These are phyloP conservation scores for Augochlora pura DNA, from an alignment of 1,140 invertebrate genomes.

Conservation along the genomic window DNA sequence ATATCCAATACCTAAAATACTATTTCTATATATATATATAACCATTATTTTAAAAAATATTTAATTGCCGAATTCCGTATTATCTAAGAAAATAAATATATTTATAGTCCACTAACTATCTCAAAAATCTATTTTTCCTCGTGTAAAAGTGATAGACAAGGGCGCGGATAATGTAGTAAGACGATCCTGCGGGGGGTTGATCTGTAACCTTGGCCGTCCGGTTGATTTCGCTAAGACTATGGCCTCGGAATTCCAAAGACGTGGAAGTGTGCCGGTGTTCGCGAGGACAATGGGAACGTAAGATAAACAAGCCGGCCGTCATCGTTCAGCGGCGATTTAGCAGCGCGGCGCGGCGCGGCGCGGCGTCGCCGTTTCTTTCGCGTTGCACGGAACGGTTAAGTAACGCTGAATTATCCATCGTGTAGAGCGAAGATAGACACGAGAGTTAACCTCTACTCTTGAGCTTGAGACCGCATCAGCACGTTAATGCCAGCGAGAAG, in stretches of 20 bases:
- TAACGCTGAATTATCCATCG: constrained; percentile 70
- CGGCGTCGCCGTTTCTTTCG: constrained; percentile 48
- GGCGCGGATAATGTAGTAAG: too few species aligned
- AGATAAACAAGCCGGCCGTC: constrained; percentile 44
- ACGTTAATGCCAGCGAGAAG: constrained; percentile 61
- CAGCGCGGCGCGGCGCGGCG: constrained; percentile 1
- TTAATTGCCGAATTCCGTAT: too few species aligned
- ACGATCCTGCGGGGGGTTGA: too few species aligned
- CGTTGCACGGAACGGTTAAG: constrained; percentile 57
- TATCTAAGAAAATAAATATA: too few species aligned
- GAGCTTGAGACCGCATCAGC: constrained; percentile 59
- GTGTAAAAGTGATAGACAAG: too few species aligned
- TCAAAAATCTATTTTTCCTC: too few species aligned
- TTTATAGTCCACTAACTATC: too few species aligned
- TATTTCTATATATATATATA: too few species aligned
- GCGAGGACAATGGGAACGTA: constrained; percentile 3
- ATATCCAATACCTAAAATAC: too few species aligned
- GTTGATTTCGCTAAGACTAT: neutral
- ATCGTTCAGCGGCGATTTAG: constrained; percentile 48
- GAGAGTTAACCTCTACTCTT: constrained; percentile 66
- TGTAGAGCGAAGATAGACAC: constrained; percentile 67
- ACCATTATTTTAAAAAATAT: too few species aligned
- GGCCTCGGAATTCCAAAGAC: neutral
- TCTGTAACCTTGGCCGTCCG: neutral
- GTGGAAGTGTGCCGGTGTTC: too few species aligned